Conservation (phyloP, 2,113 vertebrate genomes). For the Oceanites oceanicus region DNA sequence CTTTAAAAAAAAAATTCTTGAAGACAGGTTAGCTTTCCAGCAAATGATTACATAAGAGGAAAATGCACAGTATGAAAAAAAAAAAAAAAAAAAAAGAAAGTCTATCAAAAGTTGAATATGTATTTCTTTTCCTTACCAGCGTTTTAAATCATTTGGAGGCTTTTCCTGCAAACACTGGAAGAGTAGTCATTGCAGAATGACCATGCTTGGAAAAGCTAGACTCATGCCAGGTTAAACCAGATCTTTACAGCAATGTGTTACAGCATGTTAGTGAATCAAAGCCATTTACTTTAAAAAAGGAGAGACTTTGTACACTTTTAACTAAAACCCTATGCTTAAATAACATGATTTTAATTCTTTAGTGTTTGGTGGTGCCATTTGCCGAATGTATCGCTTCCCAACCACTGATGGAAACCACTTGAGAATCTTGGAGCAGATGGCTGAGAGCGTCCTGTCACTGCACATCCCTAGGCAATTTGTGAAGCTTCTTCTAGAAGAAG, state of each 20-base stretch:
- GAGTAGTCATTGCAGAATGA: neutral
- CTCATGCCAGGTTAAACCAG: neutral
- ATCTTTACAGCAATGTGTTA: neutral
- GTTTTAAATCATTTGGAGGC: neutral
- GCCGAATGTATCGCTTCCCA: constrained; percentile 95
- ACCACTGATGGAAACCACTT: constrained; percentile 93
- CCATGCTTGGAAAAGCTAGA: neutral
- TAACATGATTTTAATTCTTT: neutral
- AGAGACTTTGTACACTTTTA: neutral
- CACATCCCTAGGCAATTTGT: constrained; percentile 94
- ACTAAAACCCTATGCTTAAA: neutral
- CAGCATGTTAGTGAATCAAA: neutral
- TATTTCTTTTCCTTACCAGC: neutral
- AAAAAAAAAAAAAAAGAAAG: neutral
- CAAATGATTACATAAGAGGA: neutral
- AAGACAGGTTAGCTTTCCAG: neutral
- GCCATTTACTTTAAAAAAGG: neutral
- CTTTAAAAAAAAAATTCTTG: neutral
- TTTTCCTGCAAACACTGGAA: neutral
- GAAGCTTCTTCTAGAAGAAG: constrained; percentile 93
- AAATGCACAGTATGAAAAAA: neutral
- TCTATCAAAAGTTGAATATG: neutral
- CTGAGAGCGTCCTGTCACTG: constrained; percentile 89
- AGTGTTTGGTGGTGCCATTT: constrained; percentile 98
- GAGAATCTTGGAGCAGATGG: constrained; percentile 97